Conservation (phyloP, 2,888 invertebrate species). For the Horisme vitalbata region DNA sequence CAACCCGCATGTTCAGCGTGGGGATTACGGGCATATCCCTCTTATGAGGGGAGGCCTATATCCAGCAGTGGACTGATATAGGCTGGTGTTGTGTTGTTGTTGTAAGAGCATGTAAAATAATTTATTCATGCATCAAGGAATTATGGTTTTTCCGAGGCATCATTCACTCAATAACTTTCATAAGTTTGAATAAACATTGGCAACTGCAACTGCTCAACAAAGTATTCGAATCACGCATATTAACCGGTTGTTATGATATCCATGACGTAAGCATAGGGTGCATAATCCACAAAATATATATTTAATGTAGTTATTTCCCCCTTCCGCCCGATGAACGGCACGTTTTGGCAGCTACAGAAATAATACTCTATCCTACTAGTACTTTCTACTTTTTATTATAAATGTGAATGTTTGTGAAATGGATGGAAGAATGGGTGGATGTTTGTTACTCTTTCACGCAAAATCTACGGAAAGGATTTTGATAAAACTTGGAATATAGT, state of each 20-base stretch:
- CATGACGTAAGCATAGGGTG: conserved; percentile 41
- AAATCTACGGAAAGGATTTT: too few species aligned
- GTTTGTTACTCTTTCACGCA: too few species aligned
- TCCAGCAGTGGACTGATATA: too few species aligned
- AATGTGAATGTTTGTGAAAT: too few species aligned
- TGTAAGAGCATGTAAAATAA: background rate
- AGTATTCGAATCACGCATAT: conserved; percentile 25
- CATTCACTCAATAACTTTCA: conserved; percentile 13
- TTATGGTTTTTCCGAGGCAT: conserved; percentile 4
- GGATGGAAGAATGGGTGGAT: too few species aligned
- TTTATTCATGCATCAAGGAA: background rate
- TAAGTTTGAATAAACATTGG: conserved; percentile 20
- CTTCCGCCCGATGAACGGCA: conserved; percentile 59
- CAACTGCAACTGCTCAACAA: conserved; percentile 17
- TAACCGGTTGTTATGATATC: conserved; percentile 31
- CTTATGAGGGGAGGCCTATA: too few species aligned
- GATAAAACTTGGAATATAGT: too few species aligned
- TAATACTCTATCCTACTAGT: conserved; percentile 61
- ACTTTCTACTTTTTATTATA: too few species aligned
- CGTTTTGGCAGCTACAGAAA: conserved; percentile 66
- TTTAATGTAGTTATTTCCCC: conserved; percentile 49
- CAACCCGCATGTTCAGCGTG: too few species aligned
- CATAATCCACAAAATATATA: conserved; percentile 48
- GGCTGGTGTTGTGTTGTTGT: background rate
- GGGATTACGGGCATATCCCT: too few species aligned